Conservation (phyloP, 2,797 vertebrate genomes). For the Nyctibius grandis region DNA sequence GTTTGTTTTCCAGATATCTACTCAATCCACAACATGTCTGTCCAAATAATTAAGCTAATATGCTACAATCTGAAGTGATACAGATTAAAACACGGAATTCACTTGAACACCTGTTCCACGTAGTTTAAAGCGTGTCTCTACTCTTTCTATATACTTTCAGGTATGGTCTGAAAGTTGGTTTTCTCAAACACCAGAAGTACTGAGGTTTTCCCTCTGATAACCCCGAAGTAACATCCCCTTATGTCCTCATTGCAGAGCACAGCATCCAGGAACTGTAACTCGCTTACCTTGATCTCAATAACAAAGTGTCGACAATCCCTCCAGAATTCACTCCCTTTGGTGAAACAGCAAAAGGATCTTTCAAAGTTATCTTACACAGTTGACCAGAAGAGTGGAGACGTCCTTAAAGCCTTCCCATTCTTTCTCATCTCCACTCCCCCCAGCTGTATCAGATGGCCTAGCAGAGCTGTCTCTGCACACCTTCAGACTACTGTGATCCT, state of each 20-base stretch:
- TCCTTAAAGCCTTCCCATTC: not conserved
- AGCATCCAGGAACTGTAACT: not conserved
- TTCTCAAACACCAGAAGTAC: not conserved
- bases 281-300: not conserved
- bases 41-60: not conserved
- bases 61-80: not conserved
- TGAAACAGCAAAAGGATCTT: not conserved
- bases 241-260: not conserved
- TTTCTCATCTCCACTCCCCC: not conserved
- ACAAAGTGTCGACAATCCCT: not conserved
- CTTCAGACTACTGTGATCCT: rapidly evolving
- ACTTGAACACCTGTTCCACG: not conserved
- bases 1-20: not conserved
- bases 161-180: not conserved
- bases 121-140: not conserved
- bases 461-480: not conserved
- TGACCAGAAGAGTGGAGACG: not conserved
- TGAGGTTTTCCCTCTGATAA: not conserved
- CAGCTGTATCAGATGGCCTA: not conserved
- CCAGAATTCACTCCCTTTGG: not conserved
- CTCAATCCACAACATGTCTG: not conserved
- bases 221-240: not conserved
- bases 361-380: not conserved
- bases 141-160: not conserved
- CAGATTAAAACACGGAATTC: not conserved